phyloP scores from a whole-genome alignment of 2,113 vertebrate genomes.

The Platycercus adscitus region DNA sequence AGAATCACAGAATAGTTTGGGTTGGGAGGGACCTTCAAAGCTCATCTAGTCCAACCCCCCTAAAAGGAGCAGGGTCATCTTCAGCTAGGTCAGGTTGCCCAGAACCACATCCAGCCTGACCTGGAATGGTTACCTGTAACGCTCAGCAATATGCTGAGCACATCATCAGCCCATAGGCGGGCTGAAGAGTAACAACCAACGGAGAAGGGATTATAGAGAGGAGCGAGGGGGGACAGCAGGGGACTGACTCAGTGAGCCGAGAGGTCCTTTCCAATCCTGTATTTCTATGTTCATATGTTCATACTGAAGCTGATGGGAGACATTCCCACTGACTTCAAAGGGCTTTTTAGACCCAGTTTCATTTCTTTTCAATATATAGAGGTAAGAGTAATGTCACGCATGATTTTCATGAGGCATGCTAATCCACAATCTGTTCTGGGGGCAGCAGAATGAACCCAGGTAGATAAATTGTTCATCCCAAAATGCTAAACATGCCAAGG shows the following conservation, averaged over 20 bases:
- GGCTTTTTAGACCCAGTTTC: neutral
- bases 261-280: neutral
- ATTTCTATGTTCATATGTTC: neutral
- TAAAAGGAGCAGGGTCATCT: neutral
- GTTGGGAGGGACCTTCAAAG: neutral
- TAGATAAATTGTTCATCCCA: conserved; percentile 17
- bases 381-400: conserved; percentile 34
- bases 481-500: conserved; percentile 11
- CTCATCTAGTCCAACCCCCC: neutral
- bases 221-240: neutral
- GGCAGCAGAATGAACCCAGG: conserved; percentile 33
- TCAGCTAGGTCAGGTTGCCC: neutral
- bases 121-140: neutral
- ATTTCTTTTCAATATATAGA: conserved; percentile 49
- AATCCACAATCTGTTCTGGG: conserved; percentile 26
- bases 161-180: neutral
- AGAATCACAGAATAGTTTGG: neutral
- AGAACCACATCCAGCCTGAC: neutral
- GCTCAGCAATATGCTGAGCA: neutral
- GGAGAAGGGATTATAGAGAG: neutral
- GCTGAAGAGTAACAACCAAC: neutral
- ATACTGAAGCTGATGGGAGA: conserved; percentile 14
- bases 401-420: conserved; percentile 41
- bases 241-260: neutral
- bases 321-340: conserved; percentile 28